Base-by-base conservation (phyloP, 2,888 invertebrate species). In the Drosophila recens region DNA sequence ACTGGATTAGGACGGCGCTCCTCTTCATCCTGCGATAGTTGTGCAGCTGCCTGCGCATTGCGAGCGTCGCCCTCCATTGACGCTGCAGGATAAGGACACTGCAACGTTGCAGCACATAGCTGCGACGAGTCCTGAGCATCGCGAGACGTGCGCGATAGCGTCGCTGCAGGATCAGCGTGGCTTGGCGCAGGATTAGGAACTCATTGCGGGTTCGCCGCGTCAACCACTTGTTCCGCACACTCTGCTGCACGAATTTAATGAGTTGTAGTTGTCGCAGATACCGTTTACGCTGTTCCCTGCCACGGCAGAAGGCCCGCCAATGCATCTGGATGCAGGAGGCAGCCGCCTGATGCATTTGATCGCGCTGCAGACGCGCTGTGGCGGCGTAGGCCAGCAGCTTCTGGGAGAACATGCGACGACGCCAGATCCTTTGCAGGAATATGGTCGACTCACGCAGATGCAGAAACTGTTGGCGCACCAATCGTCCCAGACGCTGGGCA, bases 341-440 rank as follows among this genome's bases (percentile, higher is more conserved):
- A 4, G 91, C 88, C 8, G 79, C 75, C 9, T 83, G 80, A 45
- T 83, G 80, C n/a, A 66, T 63, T 13, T 81, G 70, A 61, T 82
- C 69, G 11, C 87, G 90, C 10, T 85, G 86, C 13, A 90, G 45
- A 8, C 85, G 74, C 0, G 83, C 90, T 4, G 81, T 72, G 0
- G 64, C 51, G 1, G 90, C 90, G 1, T 86, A 84, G 1, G 69
- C 69, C 20, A 89, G 62, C 5, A 93, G 56, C 43, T 90, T 87
- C 30, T 76, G 75, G 3, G 91, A 90, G 43, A 92, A 87, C 1
- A 81, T 61, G 2, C 90, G 82, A 0, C 94, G 92, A 69, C 93
- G 93, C 78, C 93, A 92, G 70, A 92, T 91, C 0, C 81, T 92
- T 87, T 95, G 95, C 52, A 96, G 90, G 10, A 90, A 85, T 2